phyloP scores from a whole-genome alignment of 2,797 vertebrate species.

The Bovichtus variegatus region DNA sequence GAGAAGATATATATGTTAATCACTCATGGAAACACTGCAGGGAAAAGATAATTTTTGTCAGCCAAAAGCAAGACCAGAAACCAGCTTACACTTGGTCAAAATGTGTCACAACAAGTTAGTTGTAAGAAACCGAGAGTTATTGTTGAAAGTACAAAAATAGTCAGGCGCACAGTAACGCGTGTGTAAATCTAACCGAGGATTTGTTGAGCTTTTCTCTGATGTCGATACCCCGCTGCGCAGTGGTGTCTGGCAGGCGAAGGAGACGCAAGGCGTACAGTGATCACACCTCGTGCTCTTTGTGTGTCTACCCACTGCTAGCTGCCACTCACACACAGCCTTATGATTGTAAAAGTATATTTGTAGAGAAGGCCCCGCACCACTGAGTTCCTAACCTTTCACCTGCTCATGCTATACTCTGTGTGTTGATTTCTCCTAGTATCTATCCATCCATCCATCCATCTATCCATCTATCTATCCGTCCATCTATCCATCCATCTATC shows the following conservation, averaged over 20 bases:
- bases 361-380: slow-evolving; percentile 19
- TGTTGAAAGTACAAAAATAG: slow-evolving; percentile 38
- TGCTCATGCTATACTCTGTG: slow-evolving; percentile 25
- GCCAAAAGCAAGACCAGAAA: slow-evolving; percentile 17
- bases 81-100: slow-evolving; percentile 17
- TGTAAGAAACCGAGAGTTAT: background rate
- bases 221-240: slow-evolving; percentile 35
- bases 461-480: no score
- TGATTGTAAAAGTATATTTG: slow-evolving; percentile 41
- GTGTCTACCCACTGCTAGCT: slow-evolving; percentile 44
- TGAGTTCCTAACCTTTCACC: slow-evolving; percentile 58
- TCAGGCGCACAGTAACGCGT: slow-evolving; percentile 36
- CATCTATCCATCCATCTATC: no score
- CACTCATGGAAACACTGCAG: slow-evolving; percentile 15
- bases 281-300: slow-evolving; percentile 46
- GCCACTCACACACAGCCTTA: slow-evolving; percentile 45
- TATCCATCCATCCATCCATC: no score
- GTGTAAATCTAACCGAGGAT: slow-evolving; percentile 38
- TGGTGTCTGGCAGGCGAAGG: slow-evolving; percentile 48
- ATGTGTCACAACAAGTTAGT: slow-evolving; percentile 47
- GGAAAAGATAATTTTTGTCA: slow-evolving; percentile 4
- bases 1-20: slow-evolving; percentile 10
- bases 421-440: slow-evolving; percentile 23
- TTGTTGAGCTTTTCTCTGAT: slow-evolving; percentile 54
- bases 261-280: slow-evolving; percentile 35